Evolutionary conservation across 2,888 invertebrate genomes (phyloP), one percentile per base, ranked within the genome.

Genomic region (Trypoxylon attenuatum): DNA sequence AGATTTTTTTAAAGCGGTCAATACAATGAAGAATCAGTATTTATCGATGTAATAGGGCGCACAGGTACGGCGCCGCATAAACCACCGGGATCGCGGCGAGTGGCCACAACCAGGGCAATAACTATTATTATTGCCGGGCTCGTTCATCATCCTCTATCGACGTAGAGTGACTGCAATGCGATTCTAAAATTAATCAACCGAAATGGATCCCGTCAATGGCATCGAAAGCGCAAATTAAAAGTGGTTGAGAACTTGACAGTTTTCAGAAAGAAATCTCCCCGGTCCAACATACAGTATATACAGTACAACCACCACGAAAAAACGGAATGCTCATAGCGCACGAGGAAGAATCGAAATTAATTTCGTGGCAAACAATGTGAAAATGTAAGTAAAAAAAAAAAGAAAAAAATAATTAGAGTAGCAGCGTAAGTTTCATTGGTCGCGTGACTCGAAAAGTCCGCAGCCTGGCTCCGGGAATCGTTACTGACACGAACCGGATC

Each of bases 401-500:
- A 41, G 53, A 29, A 39, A 70, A 73, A 73, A 73, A 73, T 73
- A 73, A 73, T 73, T 70, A 73, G 43, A 23, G 42, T 46, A 22
- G 10, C 51, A 51, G 61, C 45, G 54, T 43, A 55, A 62, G 68
- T 68, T 76, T 78, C 68, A 69, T 33, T 49, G 68, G 64, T 76
- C 64, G 80, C 80, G 78, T 80, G 80, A 74, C 71, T 59, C 22
- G 59, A n/a, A n/a, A n/a, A n/a, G n/a, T n/a, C 33, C 1, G 33
- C 1, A n/a, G 33, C 33, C 13, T 10, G 33, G 33, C 3, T 13
- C 58, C 29, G 45, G 56, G 64, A 62, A 77, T 80, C 76, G 73
- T 80, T 79, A 76, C 71, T 55, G 70, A 69, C 80, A 77, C 77
- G 79, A 78, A 77, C 69, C 52, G 53, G 58, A 74, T 68, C 45